Base-by-base conservation (phyloP, 2,113 vertebrate genomes). In the Rallus limicola region DNA sequence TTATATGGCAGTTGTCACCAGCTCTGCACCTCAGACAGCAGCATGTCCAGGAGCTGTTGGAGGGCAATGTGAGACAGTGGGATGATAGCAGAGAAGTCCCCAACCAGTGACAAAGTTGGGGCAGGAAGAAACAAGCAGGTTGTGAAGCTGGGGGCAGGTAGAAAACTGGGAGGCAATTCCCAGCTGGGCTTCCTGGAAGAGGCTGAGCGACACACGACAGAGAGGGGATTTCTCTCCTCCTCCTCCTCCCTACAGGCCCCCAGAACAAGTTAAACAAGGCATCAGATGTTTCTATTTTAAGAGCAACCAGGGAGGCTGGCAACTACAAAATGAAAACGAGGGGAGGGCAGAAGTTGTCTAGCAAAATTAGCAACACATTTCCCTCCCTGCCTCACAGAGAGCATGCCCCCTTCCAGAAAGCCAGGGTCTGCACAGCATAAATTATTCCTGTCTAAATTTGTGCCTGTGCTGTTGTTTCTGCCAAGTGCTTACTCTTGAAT, bases 351-450 rank as follows among this genome's bases (percentile, higher is more conserved):
- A 94, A 91, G 90, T 72, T 82, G 48, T 90, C 91, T 81, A 78
- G 82, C 90, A 95, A 97, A 95, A 96, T 97, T 96, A 95, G 92
- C 80, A 93, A 92, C 89, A 74, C 56, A 23, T 96, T 95, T 96
- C 86, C 82, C 81, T 93, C n/a, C 93, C 86, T 92, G 88, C 52
- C 36, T 86, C 95, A 64, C 76, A 93, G 89, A 90, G 75, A 92
- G 59, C 33, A 0, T 83, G 85, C 19, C 76, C 76, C 25, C 31
- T 68, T 90, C 59, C 69, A 95, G 74, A 88, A 50, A 84, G 71
- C 65, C 24, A 11, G 80, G 80, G 70, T 83, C 86, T 84, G 90
- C 77, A 65, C 65, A 58, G 70, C 76, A 75, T 91, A 88, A 96
- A 92, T 84, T 94, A 96, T 82, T 82, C 44, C 79, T 78, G 59